A percentile compares a stretch with the other conserved stretches of the same genome.
These are phyloP conservation scores for Harpalus rubripes DNA, from an alignment of 2,888 invertebrate genomes.

Conservation along the genomic window DNA sequence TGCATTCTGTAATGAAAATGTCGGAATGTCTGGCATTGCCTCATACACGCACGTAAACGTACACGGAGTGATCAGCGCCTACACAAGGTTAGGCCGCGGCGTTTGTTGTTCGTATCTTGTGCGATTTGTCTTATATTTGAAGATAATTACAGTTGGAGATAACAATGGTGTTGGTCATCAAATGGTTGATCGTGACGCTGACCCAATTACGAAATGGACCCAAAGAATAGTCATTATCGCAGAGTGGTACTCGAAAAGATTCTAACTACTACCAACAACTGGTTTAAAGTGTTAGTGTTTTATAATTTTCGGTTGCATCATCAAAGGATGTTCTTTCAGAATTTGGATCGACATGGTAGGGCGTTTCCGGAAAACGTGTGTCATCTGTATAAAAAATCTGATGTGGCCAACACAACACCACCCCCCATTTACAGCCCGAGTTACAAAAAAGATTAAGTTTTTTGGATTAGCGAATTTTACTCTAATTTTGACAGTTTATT, in stretches of 20 bases:
- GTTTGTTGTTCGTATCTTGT: conserved; percentile 39
- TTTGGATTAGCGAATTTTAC: too few species aligned
- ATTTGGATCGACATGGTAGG: too few species aligned
- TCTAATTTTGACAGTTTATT: too few species aligned
- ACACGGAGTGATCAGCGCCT: background rate
- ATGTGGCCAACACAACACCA: too few species aligned
- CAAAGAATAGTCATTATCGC: conserved; percentile 8
- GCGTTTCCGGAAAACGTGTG: too few species aligned
- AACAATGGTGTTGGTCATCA: conserved; percentile 48
- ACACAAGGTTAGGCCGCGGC: conserved; percentile 27
- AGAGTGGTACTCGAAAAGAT: background rate
- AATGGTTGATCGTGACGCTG: conserved; percentile 41
- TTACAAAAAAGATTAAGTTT: too few species aligned
- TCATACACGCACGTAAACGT: conserved; percentile 13
- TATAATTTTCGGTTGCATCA: too few species aligned
- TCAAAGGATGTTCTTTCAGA: too few species aligned
- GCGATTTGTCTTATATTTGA: conserved; percentile 50
- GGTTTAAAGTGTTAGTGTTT: too few species aligned
- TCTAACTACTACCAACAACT: background rate
- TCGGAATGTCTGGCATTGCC: conserved; percentile 43
- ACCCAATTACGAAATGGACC: conserved; percentile 50
- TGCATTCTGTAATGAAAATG: conserved; percentile 39
- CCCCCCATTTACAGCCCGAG: too few species aligned
- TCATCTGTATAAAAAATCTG: too few species aligned
- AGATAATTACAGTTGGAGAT: conserved; percentile 40